Evolutionary conservation across 2,888 invertebrate species (phyloP), one percentile per base, ranked within the genome.

Genomic region (Papilio demoleus): DNA sequence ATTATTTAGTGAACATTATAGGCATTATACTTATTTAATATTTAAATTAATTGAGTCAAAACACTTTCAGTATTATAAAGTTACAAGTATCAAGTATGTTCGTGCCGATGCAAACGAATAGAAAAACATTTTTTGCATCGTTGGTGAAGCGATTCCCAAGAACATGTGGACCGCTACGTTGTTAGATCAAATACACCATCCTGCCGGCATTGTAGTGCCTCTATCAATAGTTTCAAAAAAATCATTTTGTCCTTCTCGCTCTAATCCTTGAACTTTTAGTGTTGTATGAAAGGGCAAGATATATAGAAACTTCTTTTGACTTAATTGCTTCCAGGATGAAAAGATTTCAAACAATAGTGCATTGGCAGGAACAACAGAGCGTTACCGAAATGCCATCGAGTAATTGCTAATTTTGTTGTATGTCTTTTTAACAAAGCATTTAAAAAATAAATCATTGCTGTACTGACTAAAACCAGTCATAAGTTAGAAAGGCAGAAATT

Each of bases 151-250:
- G 79, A 88, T 92, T 91, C 90, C 88, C 88, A 86, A 86, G 90
- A 92, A 88, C 91, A 92, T 90, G 88, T 91, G 92, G 88, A 88
- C 87, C 88, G 90, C 91, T 90, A 89, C 88, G 90, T 88, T 85
- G 88, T 87, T 88, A 90, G 92, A 88, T 91, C 90, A 92, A 91
- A 92, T 87, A 91, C 88, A 88, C 90, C 88, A 89, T 91, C 88
- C 90, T 88, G 88, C 86, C 86, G 84, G 84, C 86, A 90, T 89
- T 92, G 90, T 90, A 88, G 84, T 87, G 86, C 86, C 83, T 86
- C 86, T 88, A 90, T 87, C 88, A 87, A 86, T 87, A 84, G 86
- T 85, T 83, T 79, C 75, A 73, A 80, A 87, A 89, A 88, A 88
- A 90, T n/a, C 77, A 81, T 74, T 77, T 79, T 80, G 74, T 72